Conservation (phyloP, 2,797 vertebrate genomes). For the Hydrolagus colliei region DNA sequence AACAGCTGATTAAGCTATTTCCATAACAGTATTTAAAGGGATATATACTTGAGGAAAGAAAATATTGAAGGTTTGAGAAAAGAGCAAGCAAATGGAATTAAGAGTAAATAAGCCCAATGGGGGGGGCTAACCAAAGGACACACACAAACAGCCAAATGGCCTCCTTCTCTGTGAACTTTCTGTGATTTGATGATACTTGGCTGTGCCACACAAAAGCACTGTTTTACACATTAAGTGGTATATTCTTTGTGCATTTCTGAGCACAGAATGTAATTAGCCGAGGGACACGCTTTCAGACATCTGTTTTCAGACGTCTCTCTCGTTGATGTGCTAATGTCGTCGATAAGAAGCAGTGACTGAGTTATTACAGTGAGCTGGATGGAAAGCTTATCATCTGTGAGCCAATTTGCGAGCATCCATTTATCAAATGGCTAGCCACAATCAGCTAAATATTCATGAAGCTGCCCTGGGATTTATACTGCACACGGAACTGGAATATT, state of each 20-base stretch:
- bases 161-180: too few relatives aligned
- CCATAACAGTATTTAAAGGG: too few relatives aligned
- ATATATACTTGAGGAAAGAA: too few relatives aligned
- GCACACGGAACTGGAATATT: neutral
- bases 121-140: too few relatives aligned
- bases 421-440: neutral
- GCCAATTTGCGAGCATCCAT: neutral
- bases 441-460: conserved; percentile 9
- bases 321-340: neutral
- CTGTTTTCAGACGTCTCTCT: conserved; percentile 4
- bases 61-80: too few relatives aligned
- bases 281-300: neutral
- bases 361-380: neutral
- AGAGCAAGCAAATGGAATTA: too few relatives aligned
- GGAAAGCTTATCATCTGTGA: neutral
- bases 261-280: neutral
- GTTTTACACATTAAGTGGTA: neutral
- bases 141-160: too few relatives aligned
- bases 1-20: too few relatives aligned
- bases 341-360: neutral
- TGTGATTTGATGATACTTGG: too few relatives aligned
- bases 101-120: too few relatives aligned
- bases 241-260: conserved; percentile 1
- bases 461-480: neutral
- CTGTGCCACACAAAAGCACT: neutral